phyloP scores from a whole-genome alignment of 2,888 invertebrate species.

The Cantharis rufa region DNA sequence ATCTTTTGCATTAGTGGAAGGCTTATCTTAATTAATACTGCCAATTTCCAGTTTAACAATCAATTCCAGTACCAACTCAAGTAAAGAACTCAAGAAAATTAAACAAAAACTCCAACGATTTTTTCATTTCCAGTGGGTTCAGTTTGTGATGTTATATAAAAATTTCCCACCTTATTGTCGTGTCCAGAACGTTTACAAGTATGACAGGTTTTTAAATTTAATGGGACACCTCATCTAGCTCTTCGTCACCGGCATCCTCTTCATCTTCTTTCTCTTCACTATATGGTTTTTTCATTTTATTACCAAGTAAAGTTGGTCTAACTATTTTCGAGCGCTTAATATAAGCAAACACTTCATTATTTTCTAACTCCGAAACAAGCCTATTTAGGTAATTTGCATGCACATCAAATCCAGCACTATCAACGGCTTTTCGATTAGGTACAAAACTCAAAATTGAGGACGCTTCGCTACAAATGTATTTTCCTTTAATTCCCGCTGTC shows the following conservation, averaged over 20 bases:
- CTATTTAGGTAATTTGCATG: constrained; percentile 35
- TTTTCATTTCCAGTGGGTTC: constrained; percentile 64
- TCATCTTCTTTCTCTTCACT: constrained; percentile 37
- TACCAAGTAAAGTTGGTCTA: constrained; percentile 38
- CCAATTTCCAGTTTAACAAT: constrained; percentile 74
- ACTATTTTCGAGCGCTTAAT: constrained; percentile 36
- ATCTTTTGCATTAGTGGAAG: constrained; percentile 30
- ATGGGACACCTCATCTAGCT: constrained; percentile 24
- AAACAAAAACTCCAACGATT: constrained; percentile 75
- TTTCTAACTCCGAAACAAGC: constrained; percentile 34
- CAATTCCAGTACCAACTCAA: constrained; percentile 74
- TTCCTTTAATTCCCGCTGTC: constrained; percentile 36
- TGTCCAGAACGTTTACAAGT: constrained; percentile 69
- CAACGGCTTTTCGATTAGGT: too few species aligned
- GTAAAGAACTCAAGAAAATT: too few species aligned
- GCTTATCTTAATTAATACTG: constrained; percentile 25
- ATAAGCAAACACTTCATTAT: constrained; percentile 34
- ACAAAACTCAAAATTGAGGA: too few species aligned
- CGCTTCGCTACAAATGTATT: constrained; percentile 39
- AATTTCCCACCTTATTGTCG: constrained; percentile 53
- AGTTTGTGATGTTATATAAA: constrained; percentile 1
- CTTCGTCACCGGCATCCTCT: constrained; percentile 32
- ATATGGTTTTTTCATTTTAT: constrained; percentile 32
- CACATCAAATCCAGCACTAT: too few species aligned
- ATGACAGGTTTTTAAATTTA: constrained; percentile 73